Evolutionary conservation across 2,797 vertebrate genomes (phyloP).

Genomic region (Cyprinella venusta): DNA sequence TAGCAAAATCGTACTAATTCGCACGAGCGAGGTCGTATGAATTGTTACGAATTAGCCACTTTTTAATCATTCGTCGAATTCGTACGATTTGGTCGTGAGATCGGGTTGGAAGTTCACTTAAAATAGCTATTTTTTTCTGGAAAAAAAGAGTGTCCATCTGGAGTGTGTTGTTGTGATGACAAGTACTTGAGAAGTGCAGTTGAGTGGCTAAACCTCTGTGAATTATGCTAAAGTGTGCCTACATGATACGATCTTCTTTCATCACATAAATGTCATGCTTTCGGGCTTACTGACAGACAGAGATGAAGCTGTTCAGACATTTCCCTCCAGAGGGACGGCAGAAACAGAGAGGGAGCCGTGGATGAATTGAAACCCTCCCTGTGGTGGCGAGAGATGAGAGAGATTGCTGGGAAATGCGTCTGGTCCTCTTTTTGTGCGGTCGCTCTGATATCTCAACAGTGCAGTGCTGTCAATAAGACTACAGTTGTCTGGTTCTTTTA

Average conservation of each 20-base stretch:
- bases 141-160: neutral
- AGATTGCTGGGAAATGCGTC: slow-evolving; percentile 40
- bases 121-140: neutral
- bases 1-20: too few relatives aligned
- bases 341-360: neutral
- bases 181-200: neutral
- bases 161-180: neutral
- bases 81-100: too few relatives aligned
- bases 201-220: slow-evolving; percentile 3
- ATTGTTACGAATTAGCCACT: too few relatives aligned
- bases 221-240: slow-evolving; percentile 11
- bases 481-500: slow-evolving; percentile 21
- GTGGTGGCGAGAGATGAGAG: slow-evolving; percentile 44
- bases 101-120: too few relatives aligned
- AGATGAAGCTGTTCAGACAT: slow-evolving; percentile 42
- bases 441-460: slow-evolving; percentile 34
- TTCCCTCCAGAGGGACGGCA: slow-evolving; percentile 6
- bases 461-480: neutral
- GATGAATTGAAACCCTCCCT: slow-evolving; percentile 28
- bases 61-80: too few relatives aligned
- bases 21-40: too few relatives aligned
- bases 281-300: slow-evolving; percentile 27
- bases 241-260: slow-evolving; percentile 43
- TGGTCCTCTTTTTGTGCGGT: slow-evolving; percentile 43
- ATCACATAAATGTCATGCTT: slow-evolving; percentile 48